Base-by-base conservation (phyloP, 2,113 vertebrate species). In the Heliornis fulica region DNA sequence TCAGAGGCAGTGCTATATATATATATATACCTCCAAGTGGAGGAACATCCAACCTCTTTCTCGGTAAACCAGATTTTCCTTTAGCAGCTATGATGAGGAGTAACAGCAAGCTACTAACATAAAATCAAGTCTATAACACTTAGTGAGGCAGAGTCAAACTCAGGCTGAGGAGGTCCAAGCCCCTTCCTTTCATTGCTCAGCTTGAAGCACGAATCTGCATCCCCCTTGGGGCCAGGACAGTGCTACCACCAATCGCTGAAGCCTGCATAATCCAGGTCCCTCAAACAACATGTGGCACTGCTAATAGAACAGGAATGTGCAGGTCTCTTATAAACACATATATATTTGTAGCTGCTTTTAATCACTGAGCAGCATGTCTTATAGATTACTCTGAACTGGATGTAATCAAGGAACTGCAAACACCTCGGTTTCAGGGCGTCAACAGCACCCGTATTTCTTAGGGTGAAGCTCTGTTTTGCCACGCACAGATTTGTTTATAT, bases 271-370 rank as follows among this genome's bases (percentile, higher is more conserved):
- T n/a, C 34, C 81, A 13, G 1, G 0, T 32, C 81, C 15, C 11
- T 45, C 5, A 4, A 10, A 19, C 5, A 31, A 43, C 12, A 7
- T 4, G 8, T 7, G 6, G 26, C 17, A 50, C 7, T 50, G 38
- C 31, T 63, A 43, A 38, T 2, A 32, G 60, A 51, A 59, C 46
- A 29, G 41, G 15, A 34, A 12, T 0, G 0, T 1, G 8, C 16
- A 29, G 48, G 21, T 14, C 14, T 18, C 6, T 38, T 15, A 34
- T 21, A 16, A 7, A 26, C 5, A 43, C 17, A 41, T 3, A 36
- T 9, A 0, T 10, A 2, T 3, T 6, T 45, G 48, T 21, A 31
- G 31, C 2, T 66, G 32, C 9, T 90, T 13, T 46, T 11, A 40
- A 65, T 25, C 89, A n/a, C 48, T 3, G 7, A 21, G 25, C 8